Base-by-base conservation (phyloP, 2,797 vertebrate species). In the Schizopygopsis malacanthus region DNA sequence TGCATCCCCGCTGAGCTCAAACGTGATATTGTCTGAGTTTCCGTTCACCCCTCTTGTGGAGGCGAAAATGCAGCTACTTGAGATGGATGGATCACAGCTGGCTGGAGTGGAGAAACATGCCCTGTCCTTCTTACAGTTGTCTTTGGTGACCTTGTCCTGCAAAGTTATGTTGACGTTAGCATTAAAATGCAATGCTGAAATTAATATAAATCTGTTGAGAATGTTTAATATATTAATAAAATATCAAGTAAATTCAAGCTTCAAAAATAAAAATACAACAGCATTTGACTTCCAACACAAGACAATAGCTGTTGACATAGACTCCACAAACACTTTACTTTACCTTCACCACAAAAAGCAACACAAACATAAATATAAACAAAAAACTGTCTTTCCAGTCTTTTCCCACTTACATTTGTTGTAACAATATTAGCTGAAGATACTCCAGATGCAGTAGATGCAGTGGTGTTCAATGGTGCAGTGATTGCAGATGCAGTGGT, bases 31-130 rank as follows among this genome's bases (percentile, higher is more conserved):
- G 22, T 71, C 10, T 9, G 41, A 1, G 37, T 1, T 45, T 41
- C n/a, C 39, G 3, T 0, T 45, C 15, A 54, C 33, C 4, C 3
- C 37, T 52, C 28, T 79, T 7, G 83, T 85, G 33, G 83, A 79
- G 47, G 15, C 37, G 2, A 85, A 79, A 28, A 69, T 6, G 39
- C 83, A 85, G 2, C 6, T 3, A 22, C 16, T 59, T 6, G 15
- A 11, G 33, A 4, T 45, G 6, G 37, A 39, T 3, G 83, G 83
- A 20, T 85, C 63, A 70, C 83, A 85, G 63, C 0, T 56, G 11
- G 22, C 37, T 20, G 83, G 83, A 54, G 37, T 33, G 28, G 75
- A 52, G 47, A 79, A 79, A 45, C 83, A 85, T 52, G 83, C 83
- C 37, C 47, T 33, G 8, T 25, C 15, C n/a, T 20, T 85, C 37